Percentiles rank a stretch among this genome's conserved stretches.
Conservation (phyloP, 2,797 vertebrate genomes). For the Anniella stebbinsi region DNA sequence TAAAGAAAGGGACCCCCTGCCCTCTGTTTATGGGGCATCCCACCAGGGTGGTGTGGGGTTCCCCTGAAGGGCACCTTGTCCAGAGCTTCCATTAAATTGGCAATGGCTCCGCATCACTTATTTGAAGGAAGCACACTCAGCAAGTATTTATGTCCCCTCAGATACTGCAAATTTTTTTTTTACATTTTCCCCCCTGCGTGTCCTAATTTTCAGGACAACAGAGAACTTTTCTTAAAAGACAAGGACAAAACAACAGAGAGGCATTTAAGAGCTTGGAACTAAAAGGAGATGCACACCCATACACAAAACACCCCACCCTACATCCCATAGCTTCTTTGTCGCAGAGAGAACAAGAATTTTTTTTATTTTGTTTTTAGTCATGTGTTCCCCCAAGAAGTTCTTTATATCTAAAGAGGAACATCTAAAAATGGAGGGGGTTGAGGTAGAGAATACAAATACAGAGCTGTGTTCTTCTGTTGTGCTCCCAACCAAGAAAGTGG, state of each 20-base stretch:
- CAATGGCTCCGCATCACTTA: rapidly evolving
- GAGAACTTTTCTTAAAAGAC: background rate
- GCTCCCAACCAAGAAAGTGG: conserved; percentile 17
- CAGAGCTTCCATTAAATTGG: background rate
- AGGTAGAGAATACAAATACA: background rate
- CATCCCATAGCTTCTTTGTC: background rate
- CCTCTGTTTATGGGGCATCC: background rate
- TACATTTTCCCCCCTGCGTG: background rate
- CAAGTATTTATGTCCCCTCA: background rate
- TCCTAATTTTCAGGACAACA: background rate
- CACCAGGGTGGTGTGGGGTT: too few species aligned
- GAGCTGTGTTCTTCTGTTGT: background rate
- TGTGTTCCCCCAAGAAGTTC: background rate
- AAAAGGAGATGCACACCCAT: background rate
- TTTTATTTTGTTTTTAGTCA: background rate
- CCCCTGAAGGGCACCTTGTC: too few species aligned
- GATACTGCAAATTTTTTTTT: background rate
- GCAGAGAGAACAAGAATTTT: background rate
- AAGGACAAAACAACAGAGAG: background rate
- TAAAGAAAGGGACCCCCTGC: background rate
- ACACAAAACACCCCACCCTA: too few species aligned
- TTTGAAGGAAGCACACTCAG: background rate
- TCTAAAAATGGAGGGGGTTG: background rate
- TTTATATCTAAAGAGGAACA: background rate
- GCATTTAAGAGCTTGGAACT: background rate